Evolutionary conservation across 2,888 invertebrate species (phyloP).

Genomic region (Coleophora deauratella): DNA sequence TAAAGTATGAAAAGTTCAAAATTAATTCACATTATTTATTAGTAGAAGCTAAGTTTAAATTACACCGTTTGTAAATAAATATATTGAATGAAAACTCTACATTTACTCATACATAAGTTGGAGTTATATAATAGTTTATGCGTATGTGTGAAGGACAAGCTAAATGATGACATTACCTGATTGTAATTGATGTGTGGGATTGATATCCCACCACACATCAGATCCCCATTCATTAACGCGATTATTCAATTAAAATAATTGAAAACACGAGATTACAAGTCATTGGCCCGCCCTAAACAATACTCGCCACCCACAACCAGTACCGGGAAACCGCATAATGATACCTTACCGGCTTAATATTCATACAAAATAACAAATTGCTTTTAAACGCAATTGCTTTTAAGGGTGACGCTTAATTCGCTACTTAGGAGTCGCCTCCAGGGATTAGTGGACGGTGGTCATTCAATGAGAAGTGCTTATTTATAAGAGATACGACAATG

Average conservation of each 20-base stretch:
- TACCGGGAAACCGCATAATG: constrained; percentile 6
- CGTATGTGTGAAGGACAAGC: too few species aligned
- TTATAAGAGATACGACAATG: constrained; percentile 24
- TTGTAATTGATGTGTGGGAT: too few species aligned
- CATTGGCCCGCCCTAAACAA: neutral
- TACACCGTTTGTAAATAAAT: too few species aligned
- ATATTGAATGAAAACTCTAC: too few species aligned
- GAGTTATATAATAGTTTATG: too few species aligned
- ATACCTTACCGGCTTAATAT: constrained; percentile 24
- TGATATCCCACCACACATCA: neutral
- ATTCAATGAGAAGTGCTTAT: constrained; percentile 18
- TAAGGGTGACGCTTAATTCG: constrained; percentile 19
- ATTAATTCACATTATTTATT: too few species aligned
- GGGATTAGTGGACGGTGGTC: constrained; percentile 31
- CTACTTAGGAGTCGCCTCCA: constrained; percentile 20
- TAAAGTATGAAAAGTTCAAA: too few species aligned
- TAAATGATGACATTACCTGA: too few species aligned
- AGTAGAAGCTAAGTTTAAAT: too few species aligned
- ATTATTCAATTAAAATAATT: constrained; percentile 4
- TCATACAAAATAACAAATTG: constrained; percentile 27
- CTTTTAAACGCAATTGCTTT: constrained; percentile 20
- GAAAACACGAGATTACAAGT: constrained; percentile 6
- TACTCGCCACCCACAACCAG: constrained; percentile 1
- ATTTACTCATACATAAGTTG: too few species aligned
- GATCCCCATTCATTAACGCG: neutral